Base-by-base conservation (phyloP, 2,113 vertebrate genomes). In the Anseranas semipalmata region DNA sequence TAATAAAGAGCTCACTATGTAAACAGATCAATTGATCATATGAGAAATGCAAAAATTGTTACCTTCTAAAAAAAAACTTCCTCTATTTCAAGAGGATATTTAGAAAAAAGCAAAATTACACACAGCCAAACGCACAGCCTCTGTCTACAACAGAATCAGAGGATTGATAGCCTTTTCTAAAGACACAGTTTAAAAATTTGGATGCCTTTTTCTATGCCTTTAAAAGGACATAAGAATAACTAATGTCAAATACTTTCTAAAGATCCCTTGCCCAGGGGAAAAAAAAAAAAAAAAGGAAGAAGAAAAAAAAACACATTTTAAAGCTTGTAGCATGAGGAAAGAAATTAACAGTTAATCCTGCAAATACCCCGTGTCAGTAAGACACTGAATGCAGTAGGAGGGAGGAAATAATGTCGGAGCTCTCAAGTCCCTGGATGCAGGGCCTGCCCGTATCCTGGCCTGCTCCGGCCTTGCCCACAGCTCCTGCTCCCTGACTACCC, bases 1-100 rank as follows among this genome's bases (percentile, higher is more conserved):
- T 81, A 89, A 78, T 56, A 90, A 37, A 76, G 48, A 90, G 65
- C 39, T 55, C n/a, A 68, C n/a, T 12, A 46, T 2, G 10, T 53
- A 74, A 94, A 78, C 5, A 75, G 20, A 93, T 22, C 25, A 56
- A 27, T 46, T 1, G 4, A 52, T 71, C 41, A 35, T 27, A 43
- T 6, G 5, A 86, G 35, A 93, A 90, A 77, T 52, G 22, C 9
- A 60, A 87, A 84, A 86, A 68, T 8, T n/a, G 33, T 33, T 55
- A 39, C 25, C 35, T 68, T 65, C 82, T 33, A 28, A 59, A 90
- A 93, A 73, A 74, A 87, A 88, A 70, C 14, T 74, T 66, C 10
- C 16, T 74, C 41, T 1, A 14, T 78, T 95, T 91, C 77, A 73
- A 78, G n/a, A 74, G 71, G 10, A 4, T 24, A 48, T 81, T 71